Base-by-base conservation (phyloP, 2,113 vertebrate species). In the Ailuropoda melanoleuca region DNA sequence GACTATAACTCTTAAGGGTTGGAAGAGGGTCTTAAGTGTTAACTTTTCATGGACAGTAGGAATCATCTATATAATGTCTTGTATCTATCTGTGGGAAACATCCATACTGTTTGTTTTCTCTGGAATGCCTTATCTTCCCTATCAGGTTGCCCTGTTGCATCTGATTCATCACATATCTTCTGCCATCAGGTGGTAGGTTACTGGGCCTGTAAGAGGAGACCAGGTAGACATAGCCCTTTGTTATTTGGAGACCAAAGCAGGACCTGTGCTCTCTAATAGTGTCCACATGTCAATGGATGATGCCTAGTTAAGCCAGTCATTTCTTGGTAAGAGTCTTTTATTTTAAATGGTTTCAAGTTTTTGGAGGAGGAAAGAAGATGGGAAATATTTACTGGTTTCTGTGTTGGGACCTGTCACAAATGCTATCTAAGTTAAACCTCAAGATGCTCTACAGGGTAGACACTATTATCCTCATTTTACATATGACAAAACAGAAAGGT, bases 111-210 rank as follows among this genome's bases (percentile, higher is more conserved):
- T 29, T 70, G 12, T 24, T 70, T 85, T 85, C 56, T 74, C 43
- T 50, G 53, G 34, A 88, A 72, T 72, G 34, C 56, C 24, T 15
- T 88, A 43, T 88, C 43, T 83, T 80, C 50, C 55, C 19, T 60
- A 0, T 50, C 6, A 21, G 58, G 55, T 29, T 66, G 53, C 1
- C 72, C 85, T 29, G 39, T 9, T n/a, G 8, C 11, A 19, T 50
- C 34, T 23, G 50, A 97, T 93, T 94, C 86, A 72, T 85, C 91
- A 96, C 93, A 82, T 64, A 78, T 68, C 39, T 97, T 95, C 95
- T 93, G 91, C 93, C 88, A 93, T 43, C 95, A 97, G 88, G 91
- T 85, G 93, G 96, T 85, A 75, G 50, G 19, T 87, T 80, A 5
- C 31, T 48, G 37, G 88, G 77, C 5, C 53, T 90, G 72, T 78